These are phyloP conservation scores for Trachelipus rathkii DNA, from an alignment of 1,140 invertebrate species.

Conservation along the genomic window DNA sequence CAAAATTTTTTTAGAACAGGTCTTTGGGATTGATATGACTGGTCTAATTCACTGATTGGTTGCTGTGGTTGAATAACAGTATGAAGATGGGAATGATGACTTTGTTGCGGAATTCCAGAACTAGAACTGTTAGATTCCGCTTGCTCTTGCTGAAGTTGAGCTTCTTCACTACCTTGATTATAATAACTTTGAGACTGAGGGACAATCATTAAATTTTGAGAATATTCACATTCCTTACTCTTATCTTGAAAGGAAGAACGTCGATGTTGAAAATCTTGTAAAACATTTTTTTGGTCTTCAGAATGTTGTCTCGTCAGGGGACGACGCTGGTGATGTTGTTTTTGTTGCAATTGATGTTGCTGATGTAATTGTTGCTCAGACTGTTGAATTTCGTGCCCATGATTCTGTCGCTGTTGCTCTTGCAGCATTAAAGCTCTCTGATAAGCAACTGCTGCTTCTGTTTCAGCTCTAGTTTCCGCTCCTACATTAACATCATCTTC, in stretches of 20 bases:
- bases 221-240: no score
- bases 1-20: slow-evolving; percentile 42
- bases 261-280: no score
- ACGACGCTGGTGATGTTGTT: background rate
- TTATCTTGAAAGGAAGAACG: no score
- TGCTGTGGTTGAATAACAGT: background rate
- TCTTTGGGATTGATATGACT: slow-evolving; percentile 13
- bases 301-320: slow-evolving; percentile 16
- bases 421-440: slow-evolving; percentile 16
- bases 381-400: slow-evolving; percentile 3
- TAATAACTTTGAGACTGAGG: no score
- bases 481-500: slow-evolving; percentile 44
- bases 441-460: slow-evolving; percentile 35
- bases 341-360: background rate
- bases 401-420: no score
- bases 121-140: no score
- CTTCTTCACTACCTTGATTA: background rate
- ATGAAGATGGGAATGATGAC: no score
- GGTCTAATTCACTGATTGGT: background rate
- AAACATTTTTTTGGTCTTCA: no score
- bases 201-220: no score
- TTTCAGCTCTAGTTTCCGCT: slow-evolving; percentile 39
- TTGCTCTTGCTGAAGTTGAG: background rate
- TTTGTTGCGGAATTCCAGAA: no score
- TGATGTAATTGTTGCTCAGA: slow-evolving; percentile 22